Percentiles rank a stretch among this genome's conserved stretches.
These are phyloP conservation scores for Dipodomys spectabilis DNA, from an alignment of 2,113 vertebrate species.

Conservation along the genomic window DNA sequence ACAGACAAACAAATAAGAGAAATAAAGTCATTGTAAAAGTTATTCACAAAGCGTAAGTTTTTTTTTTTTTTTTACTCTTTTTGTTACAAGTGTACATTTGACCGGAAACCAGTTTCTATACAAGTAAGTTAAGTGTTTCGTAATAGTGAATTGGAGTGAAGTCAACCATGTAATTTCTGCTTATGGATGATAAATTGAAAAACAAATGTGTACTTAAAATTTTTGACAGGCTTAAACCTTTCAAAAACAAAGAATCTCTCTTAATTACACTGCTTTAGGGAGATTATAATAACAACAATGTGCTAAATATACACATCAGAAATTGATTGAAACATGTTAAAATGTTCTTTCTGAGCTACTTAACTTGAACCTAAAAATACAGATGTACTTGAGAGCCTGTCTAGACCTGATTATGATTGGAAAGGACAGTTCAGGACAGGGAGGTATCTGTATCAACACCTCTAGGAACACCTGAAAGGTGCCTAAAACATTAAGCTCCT, in stretches of 20 bases:
- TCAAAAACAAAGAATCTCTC: conserved; percentile 1
- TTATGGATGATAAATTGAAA: conserved; percentile 49
- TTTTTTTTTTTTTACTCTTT: conserved; percentile 27
- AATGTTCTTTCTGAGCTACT: conserved; percentile 5
- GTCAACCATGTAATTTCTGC: conserved; percentile 55
- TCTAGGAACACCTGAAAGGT: background rate
- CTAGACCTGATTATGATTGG: background rate
- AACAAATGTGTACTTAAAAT: conserved; percentile 15
- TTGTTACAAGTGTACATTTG: background rate
- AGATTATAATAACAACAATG: background rate
- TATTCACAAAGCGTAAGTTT: conserved; percentile 37
- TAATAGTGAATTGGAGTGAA: conserved; percentile 23
- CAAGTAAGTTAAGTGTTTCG: conserved; percentile 37
- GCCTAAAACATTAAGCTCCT: background rate
- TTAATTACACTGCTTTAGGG: background rate
- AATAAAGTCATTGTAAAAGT: conserved; percentile 18
- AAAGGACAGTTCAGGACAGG: background rate
- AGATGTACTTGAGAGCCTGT: background rate
- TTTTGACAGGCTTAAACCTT: conserved; percentile 43
- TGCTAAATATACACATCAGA: background rate
- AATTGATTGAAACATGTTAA: conserved; percentile 3
- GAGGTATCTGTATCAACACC: background rate
- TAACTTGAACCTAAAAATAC: background rate
- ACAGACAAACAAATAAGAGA: background rate
- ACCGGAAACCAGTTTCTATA: conserved; percentile 52